Evolutionary conservation across 2,113 vertebrate species (phyloP), one percentile per base, ranked within the genome.

Genomic region (Notechis scutatus): DNA sequence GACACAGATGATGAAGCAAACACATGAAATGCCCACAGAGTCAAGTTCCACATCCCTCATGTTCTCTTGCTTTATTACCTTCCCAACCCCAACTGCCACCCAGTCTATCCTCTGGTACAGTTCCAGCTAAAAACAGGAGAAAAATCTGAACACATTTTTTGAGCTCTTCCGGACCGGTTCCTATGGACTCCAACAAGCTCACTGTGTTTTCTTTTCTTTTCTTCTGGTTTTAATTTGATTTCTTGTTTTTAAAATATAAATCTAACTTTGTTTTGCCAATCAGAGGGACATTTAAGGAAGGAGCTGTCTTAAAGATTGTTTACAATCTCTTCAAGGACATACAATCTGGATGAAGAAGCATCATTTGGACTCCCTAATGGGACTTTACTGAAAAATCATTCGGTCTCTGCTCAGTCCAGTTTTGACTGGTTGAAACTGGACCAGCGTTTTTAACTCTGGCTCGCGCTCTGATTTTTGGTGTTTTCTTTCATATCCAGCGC

Each of bases 1-100:
- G 99, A 99, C 97, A 99, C 99, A 95, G 99, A 99, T 1, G 99
- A 99, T 6, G 99, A 99, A 97, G 98, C 97, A 91, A 99, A 99
- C 98, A 99, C 99, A 98, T 99, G 98, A 99, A 97, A 96, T 90
- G 94, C 91, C 93, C 92, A 93, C 45, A 92, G 89, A 92, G 94
- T 96, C 95, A 94, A 95, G 91, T 95, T 95, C 97, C 88, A 18
- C 96, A 93, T 95, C 96, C 94, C 96, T 97, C 95, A 91, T 97
- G 96, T 96, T 97, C 96, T 97, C 96, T 97, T 96, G 3, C 96
- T 98, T 97, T 96, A 95, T 96, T 96, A 89, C 96, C 96, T 97
- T 96, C 85, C 96, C 96, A 95, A 6, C 57, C 45, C 39, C 56
- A 34, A 87, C 96, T 95, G 97, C 97, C 92, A 93, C 96, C 96